These are phyloP conservation scores for Danio choprae DNA, from an alignment of 2,797 vertebrate genomes.

Conservation along the genomic window DNA sequence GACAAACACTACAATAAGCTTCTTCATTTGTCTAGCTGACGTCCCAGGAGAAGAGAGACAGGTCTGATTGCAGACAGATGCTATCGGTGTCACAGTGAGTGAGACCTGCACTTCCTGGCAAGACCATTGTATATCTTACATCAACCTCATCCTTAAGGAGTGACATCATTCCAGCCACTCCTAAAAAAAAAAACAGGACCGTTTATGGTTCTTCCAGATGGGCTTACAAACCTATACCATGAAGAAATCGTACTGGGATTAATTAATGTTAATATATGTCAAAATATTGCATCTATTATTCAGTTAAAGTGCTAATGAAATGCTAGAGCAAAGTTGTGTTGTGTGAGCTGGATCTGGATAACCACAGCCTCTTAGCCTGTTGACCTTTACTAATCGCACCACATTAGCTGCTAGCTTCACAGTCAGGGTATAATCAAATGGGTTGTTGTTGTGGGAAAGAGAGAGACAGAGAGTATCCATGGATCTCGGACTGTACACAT, in stretches of 20 bases:
- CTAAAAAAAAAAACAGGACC: conserved; percentile 5
- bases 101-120: conserved; percentile 20
- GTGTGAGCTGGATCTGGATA: neutral
- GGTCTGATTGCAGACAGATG: conserved; percentile 15
- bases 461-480: conserved; percentile 57
- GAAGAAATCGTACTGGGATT: neutral
- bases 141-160: conserved; percentile 22
- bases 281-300: conserved; percentile 18
- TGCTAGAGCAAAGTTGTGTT: neutral
- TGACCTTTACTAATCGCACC: conserved; percentile 25
- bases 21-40: conserved; percentile 34
- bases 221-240: neutral
- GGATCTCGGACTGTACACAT: conserved; percentile 62
- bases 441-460: conserved; percentile 29
- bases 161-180: conserved; percentile 43
- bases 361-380: conserved; percentile 56
- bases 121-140: neutral
- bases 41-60: conserved; percentile 12
- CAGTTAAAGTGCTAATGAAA: conserved; percentile 1
- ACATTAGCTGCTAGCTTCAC: conserved; percentile 56
- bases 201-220: neutral
- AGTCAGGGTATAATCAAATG: conserved; percentile 35
- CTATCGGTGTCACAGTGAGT: conserved; percentile 1
- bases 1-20: conserved; percentile 15
- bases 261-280: neutral